A percentile compares a stretch with the other conserved stretches of the same genome.
phyloP scores from a whole-genome alignment of 2,797 vertebrate genomes.

The Megaceryle alcyon region DNA sequence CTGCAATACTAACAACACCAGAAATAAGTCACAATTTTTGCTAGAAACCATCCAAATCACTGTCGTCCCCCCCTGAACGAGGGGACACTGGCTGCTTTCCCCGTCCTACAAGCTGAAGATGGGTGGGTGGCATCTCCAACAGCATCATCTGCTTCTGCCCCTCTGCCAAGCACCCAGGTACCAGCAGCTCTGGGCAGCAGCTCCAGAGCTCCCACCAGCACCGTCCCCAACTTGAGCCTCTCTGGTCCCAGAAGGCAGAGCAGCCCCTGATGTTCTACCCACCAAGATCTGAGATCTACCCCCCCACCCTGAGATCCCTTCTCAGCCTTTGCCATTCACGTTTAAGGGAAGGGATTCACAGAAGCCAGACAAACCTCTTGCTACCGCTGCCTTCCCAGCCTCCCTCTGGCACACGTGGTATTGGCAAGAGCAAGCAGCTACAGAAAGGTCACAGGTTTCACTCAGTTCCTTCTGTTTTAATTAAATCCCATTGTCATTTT shows the following conservation, averaged over 20 bases:
- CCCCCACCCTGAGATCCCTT: fast-evolving
- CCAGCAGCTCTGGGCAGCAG: neutral
- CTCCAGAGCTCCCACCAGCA: neutral
- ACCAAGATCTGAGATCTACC: too few species aligned
- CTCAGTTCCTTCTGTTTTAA: neutral
- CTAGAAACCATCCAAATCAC: neutral
- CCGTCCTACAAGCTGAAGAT: fast-evolving
- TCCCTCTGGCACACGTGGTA: neutral
- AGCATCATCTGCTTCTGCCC: neutral
- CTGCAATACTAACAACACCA: neutral
- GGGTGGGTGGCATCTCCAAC: neutral
- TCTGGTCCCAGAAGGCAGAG: neutral
- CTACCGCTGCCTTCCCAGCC: neutral
- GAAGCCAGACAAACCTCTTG: neutral
- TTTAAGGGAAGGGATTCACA: neutral
- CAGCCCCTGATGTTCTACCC: neutral
- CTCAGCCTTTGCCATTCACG: neutral
- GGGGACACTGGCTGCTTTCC: neutral
- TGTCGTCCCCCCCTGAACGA: neutral
- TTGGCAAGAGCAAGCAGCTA: neutral
- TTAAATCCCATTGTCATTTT: neutral
- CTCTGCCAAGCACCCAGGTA: neutral
- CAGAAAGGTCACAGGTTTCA: neutral
- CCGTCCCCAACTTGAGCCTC: neutral
- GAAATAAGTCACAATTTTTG: neutral